Base-by-base conservation (phyloP, 2,797 vertebrate genomes). In the Australoheros facetus region DNA sequence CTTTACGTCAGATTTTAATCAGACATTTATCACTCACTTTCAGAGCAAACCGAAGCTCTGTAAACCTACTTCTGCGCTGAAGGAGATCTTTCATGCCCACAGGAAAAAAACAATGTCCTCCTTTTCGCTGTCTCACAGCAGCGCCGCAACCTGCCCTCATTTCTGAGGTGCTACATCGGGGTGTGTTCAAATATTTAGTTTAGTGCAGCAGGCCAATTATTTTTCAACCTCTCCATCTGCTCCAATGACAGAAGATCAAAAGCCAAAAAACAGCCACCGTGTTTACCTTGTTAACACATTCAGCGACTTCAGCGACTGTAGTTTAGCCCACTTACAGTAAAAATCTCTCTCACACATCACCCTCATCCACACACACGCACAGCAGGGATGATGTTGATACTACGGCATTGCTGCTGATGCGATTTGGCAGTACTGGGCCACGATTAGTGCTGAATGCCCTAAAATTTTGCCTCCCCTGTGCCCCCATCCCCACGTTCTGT, bases 361-460 rank as follows among this genome's bases (percentile, higher is more conserved):
- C 71, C 77, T 45, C 8, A 11, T 51, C 39, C 73, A 59, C 80
- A 59, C 80, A 80, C 71, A 75, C 71, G 57, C 75, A 79, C 60
- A 86, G 76, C 56, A 56, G 60, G 56, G 75, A 78, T 57, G 58
- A 56, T 45, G 82, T 77, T 71, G 80, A 86, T 72, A 85, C 74
- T 79, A 74, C 86, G 64, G 64, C 83, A 82, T 55, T 12, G 14
- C 39, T 54, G 73, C 87, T 94, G 88, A 94, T 94, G 80, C 1
- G 85, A 80, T 89, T 69, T 94, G 94, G 93, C 93, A 93, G 90
- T 94, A 95, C 83, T 94, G 83, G 93, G 92, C 54, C 94, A 93
- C 3, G 17, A 71, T 73, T 93, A 85, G 81, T 88, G 90, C 92
- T 92, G 92, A 92, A 92, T 92, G 91, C 84, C 81, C 90, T 90